phyloP scores from a whole-genome alignment of 2,113 vertebrate genomes.

The Pterocles gutturalis region DNA sequence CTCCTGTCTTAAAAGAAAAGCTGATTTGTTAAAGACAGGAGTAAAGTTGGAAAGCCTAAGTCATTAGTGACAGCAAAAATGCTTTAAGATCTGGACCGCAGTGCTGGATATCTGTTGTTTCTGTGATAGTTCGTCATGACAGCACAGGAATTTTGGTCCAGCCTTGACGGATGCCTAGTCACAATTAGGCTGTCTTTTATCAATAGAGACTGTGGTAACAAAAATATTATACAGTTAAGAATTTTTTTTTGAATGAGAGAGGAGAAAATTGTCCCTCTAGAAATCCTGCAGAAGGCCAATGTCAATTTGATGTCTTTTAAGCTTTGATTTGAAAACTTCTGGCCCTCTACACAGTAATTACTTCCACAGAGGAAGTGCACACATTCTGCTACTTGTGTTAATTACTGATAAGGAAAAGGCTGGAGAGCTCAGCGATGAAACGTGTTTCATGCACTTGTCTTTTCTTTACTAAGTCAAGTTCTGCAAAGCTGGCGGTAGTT shows the following conservation, averaged over 20 bases:
- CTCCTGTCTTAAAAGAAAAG: neutral
- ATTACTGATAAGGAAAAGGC: conserved; percentile 32
- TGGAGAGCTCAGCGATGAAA: neutral
- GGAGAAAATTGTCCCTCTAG: neutral
- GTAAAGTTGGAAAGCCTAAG: neutral
- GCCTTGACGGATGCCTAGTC: neutral
- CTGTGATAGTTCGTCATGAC: neutral
- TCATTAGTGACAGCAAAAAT: neutral
- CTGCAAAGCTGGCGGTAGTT: conserved; percentile 1
- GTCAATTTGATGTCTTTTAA: neutral
- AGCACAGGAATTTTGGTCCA: neutral
- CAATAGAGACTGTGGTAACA: neutral
- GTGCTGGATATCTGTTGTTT: neutral
- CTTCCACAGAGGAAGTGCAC: neutral
- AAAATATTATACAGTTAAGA: neutral
- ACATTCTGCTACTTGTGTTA: conserved; percentile 21
- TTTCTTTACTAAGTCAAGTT: neutral
- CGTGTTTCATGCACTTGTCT: neutral
- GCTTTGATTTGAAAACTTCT: conserved; percentile 35
- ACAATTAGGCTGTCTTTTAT: neutral
- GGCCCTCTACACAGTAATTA: neutral
- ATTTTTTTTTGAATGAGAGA: neutral
- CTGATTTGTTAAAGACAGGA: neutral
- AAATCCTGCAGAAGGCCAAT: neutral
- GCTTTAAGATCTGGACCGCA: neutral